These are phyloP conservation scores for Drepanosiphum platanoidis DNA, from an alignment of 2,888 invertebrate species.

Conservation along the genomic window DNA sequence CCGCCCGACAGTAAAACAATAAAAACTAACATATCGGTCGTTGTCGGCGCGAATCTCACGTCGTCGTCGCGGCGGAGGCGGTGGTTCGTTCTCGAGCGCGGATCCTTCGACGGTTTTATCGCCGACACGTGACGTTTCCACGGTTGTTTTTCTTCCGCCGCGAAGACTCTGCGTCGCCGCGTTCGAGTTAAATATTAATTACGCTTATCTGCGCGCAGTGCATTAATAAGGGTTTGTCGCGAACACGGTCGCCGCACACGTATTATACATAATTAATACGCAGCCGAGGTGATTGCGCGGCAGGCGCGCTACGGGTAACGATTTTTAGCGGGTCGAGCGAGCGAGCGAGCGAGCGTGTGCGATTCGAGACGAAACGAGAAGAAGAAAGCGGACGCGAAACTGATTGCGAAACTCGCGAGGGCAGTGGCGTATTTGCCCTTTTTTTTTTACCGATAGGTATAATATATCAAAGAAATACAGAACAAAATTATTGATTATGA, in stretches of 20 bases:
- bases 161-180: background rate
- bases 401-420: too few species aligned
- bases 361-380: background rate
- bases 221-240: background rate
- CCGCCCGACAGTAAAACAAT: too few species aligned
- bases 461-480: too few species aligned
- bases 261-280: constrained; percentile 19
- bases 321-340: background rate
- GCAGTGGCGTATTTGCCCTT: too few species aligned
- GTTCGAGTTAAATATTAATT: constrained; percentile 4
- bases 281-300: background rate
- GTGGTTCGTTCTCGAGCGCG: background rate
- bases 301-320: background rate
- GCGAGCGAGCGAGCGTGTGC: background rate
- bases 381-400: too few species aligned
- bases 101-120: background rate
- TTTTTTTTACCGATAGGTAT: too few species aligned
- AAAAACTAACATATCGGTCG: too few species aligned
- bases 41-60: too few species aligned
- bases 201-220: background rate
- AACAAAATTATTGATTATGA: too few species aligned
- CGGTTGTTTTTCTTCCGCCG: background rate
- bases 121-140: background rate
- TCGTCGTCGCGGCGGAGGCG: too few species aligned
- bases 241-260: background rate